Evolutionary conservation across 2,888 invertebrate genomes (phyloP), one percentile per base, ranked within the genome.

Genomic region (Homarus gammarus): DNA sequence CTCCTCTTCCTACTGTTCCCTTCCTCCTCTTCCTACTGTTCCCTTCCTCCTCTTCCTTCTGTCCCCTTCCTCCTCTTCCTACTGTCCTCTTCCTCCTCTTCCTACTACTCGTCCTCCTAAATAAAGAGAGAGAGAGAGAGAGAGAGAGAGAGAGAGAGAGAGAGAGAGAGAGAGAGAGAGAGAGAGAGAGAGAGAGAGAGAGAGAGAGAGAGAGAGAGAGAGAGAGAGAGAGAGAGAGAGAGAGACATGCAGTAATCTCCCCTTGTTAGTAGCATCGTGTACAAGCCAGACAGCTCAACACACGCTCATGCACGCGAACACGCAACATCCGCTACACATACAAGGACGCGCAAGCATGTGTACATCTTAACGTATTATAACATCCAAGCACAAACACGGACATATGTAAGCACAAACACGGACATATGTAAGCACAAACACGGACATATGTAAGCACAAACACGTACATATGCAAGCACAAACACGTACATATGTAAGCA

Each of bases 281-380:
- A 22, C n/a, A 10, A 10, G 31, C n/a, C n/a, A n/a, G n/a, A n/a
- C n/a, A n/a, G n/a, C n/a, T n/a, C 40, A 36, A 33, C 73, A 73
- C 73, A 36, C 31, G 36, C 73, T 15, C 1, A 36, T 15, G 36
- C 38, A 73, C 38, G 22, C 38, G 36, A 3, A 36, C 38, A 73
- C 40, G 36, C 36, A 78, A n/a, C n/a, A n/a, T 49, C 51, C 40
- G 27, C 40, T 27, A 78, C 31, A 49, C 51, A 78, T 31, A 78
- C 51, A 78, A 10, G 22, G 27, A 51, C 56, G 51, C 56, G 31
- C 56, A 51, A 27, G 27, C 33, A 49, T 33, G 27, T 22, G 49
- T 33, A 51, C 1, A 51, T 2, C 18, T 33, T 51, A 2, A 79
- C 18, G 10, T 10, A 56, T 22, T 31, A 15, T 49, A 15, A 49